Evolutionary conservation across 2,113 vertebrate species (phyloP).

Genomic region (Copsychus sechellarum): DNA sequence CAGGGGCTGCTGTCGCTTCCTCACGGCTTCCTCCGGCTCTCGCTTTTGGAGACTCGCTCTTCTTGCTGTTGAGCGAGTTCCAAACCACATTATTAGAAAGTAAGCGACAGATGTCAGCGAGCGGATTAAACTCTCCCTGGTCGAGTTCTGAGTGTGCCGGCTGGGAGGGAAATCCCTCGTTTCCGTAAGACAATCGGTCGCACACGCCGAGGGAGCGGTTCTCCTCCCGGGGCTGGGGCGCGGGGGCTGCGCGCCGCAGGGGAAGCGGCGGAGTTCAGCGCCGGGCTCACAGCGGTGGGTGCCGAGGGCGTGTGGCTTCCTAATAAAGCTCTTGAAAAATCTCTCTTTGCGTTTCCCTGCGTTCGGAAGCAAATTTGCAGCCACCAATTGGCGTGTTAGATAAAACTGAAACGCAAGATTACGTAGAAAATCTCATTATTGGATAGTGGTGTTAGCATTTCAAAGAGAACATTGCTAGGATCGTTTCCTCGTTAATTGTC

Average conservation of each 20-base stretch:
- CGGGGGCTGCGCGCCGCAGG: neutral
- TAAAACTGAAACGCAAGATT: neutral
- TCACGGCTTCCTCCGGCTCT: neutral
- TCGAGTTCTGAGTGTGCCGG: constrained; percentile 8
- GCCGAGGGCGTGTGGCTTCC: neutral
- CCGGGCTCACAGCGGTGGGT: neutral
- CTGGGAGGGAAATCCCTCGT: constrained; percentile 33
- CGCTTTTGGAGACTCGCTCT: neutral
- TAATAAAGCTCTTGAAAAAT: neutral
- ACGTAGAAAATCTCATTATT: neutral
- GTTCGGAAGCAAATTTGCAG: neutral
- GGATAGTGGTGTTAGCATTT: neutral
- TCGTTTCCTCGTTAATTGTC: neutral
- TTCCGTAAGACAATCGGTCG: neutral
- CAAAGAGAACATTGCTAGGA: neutral
- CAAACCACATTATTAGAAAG: constrained; percentile 63
- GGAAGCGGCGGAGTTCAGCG: neutral
- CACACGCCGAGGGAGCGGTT: neutral
- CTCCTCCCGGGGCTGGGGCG: neutral
- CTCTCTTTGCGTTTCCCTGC: neutral
- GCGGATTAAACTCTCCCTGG: constrained; percentile 55
- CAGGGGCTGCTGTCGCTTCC: neutral
- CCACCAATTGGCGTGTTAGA: neutral
- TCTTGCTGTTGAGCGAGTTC: constrained; percentile 17
- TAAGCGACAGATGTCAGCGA: constrained; percentile 52